These are phyloP conservation scores for Chymomyza amoena DNA, from an alignment of 2,888 invertebrate genomes.

Conservation along the genomic window DNA sequence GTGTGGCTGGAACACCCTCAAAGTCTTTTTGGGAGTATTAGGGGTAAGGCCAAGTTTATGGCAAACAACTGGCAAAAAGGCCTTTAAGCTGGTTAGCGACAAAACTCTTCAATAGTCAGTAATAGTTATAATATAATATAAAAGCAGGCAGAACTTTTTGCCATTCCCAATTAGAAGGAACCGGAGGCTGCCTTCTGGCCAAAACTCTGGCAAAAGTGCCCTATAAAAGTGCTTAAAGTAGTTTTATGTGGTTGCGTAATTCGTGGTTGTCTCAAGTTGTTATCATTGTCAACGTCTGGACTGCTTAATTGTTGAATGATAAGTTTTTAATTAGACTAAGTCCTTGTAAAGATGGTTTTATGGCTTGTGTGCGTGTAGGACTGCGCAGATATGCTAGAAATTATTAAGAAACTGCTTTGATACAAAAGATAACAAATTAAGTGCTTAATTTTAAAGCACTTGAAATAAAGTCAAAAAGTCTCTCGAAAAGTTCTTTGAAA, in stretches of 20 bases:
- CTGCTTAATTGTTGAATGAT: slow-evolving; percentile 61
- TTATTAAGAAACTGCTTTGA: slow-evolving; percentile 23
- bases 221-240: slow-evolving; percentile 14
- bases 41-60: slow-evolving; percentile 10
- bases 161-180: neutral
- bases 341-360: neutral
- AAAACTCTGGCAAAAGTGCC: neutral
- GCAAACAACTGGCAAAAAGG: neutral
- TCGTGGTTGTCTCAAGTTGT: slow-evolving; percentile 15
- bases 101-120: neutral
- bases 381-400: neutral
- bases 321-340: slow-evolving; percentile 67
- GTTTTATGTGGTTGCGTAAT: slow-evolving; percentile 14
- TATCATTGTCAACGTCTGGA: slow-evolving; percentile 34
- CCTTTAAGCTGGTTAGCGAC: neutral
- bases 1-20: neutral
- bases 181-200: too few relatives aligned
- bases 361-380: neutral
- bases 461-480: neutral
- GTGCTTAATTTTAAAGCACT: slow-evolving; percentile 16
- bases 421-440: slow-evolving; percentile 24
- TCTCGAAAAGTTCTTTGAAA: slow-evolving; percentile 2
- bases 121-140: neutral
- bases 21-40: neutral
- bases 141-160: neutral